Evolutionary conservation across 2,888 invertebrate genomes (phyloP), one percentile per base, ranked within the genome.

Genomic region (Himalopsyche anomala): DNA sequence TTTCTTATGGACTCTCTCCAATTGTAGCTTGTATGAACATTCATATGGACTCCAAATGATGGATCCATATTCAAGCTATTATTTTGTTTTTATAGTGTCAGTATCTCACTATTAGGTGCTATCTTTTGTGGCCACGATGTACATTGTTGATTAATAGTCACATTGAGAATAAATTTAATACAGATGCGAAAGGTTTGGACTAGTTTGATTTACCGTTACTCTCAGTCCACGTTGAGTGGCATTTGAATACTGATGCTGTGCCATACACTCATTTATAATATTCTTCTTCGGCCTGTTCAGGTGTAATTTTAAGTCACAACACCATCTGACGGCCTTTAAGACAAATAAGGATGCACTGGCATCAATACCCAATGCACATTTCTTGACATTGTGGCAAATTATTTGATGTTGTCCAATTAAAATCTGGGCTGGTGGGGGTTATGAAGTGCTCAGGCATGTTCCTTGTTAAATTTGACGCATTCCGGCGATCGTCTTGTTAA

Each of bases 161-260:
- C 36, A 36, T 15, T 36, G 74, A 74, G 74, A 74, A 74, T 74
- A 74, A 74, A 74, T 74, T 74, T 74, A 74, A 74, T 74, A 38
- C 74, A 74, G 74, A 74, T 74, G 74, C 74, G 74, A 74, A 74
- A 36, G 74, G 36, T 74, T 19, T 74, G 74, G 38, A 74, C 74
- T 74, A 74, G 74, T 74, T 74, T 74, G 74, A 74, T 74, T 74
- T 74, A 74, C 74, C 74, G 74, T 74, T 74, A 36, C 74, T 74
- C 74, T 15, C 74, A 74, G 36, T 74, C 15, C 74, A 51, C 36
- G 28, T 38, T 74, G 74, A 74, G 74, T 74, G 74, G 74, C 74
- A 74, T 74, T 74, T 38, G 74, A 74, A 74, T 74, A 74, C 74
- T 12, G 74, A 74, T 74, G 74, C 74, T 74, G 74, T 15, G 74